Conservation (phyloP, 2,113 vertebrate genomes). For the Nothoprocta pentlandii region DNA sequence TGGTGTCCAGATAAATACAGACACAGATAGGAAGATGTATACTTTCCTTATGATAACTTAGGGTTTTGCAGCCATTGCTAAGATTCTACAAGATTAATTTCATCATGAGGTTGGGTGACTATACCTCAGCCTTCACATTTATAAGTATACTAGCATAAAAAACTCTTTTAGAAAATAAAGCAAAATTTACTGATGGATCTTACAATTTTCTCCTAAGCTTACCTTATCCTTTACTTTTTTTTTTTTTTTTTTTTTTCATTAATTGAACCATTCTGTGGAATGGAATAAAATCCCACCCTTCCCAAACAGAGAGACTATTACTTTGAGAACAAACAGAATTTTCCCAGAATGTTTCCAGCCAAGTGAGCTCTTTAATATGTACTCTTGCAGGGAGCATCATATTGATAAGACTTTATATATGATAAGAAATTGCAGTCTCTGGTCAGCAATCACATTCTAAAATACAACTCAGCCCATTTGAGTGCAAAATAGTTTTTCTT, state of each 20-base stretch:
- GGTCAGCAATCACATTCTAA: neutral
- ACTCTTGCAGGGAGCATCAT: neutral
- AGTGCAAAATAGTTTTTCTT: neutral
- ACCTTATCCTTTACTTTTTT: neutral
- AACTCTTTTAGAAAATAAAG: neutral
- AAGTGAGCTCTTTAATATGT: neutral
- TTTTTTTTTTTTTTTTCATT: neutral
- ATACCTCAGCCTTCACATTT: neutral
- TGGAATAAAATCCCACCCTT: neutral
- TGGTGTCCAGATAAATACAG: neutral
- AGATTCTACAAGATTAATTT: neutral
- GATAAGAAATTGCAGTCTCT: conserved; percentile 23
- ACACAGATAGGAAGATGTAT: neutral
- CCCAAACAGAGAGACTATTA: neutral
- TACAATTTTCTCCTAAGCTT: neutral
- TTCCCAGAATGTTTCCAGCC: neutral
- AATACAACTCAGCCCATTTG: neutral
- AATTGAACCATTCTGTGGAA: neutral
- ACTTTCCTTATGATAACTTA: neutral
- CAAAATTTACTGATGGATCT: neutral
- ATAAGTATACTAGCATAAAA: neutral
- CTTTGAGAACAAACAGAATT: neutral
- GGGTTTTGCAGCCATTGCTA: neutral
- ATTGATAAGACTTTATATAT: neutral
- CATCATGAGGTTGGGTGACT: neutral